phyloP scores from a whole-genome alignment of 1,140 invertebrate species.

The Microplitis demolitor region DNA sequence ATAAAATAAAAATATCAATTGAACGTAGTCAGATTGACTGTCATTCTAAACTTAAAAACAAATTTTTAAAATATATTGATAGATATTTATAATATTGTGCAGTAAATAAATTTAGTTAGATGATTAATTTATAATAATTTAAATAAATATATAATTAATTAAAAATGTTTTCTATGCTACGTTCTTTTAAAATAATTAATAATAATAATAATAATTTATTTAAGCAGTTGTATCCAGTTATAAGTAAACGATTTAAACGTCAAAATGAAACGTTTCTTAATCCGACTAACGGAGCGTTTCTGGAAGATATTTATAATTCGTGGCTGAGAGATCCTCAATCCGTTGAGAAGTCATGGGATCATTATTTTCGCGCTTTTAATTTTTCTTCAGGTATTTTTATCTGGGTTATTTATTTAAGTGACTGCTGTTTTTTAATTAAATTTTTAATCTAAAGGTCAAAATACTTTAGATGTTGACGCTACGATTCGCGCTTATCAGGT shows the following conservation, averaged over 20 bases:
- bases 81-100: too few relatives aligned
- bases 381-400: neutral
- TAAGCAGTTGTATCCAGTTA: neutral
- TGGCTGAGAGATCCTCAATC: slow-evolving; percentile 41
- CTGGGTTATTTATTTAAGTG: too few relatives aligned
- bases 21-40: too few relatives aligned
- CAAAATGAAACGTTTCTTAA: slow-evolving; percentile 28
- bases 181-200: too few relatives aligned
- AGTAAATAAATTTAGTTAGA: too few relatives aligned
- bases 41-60: too few relatives aligned
- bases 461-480: slow-evolving; percentile 38
- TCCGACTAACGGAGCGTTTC: slow-evolving; percentile 39
- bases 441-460: neutral
- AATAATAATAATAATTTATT: neutral
- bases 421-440: too few relatives aligned
- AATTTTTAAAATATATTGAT: too few relatives aligned
- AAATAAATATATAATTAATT: too few relatives aligned
- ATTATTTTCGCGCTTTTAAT: slow-evolving; percentile 50
- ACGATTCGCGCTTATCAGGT: slow-evolving; percentile 49
- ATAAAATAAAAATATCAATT: neutral
- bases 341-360: slow-evolving; percentile 53
- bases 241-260: neutral
- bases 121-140: too few relatives aligned
- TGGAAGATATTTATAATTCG: slow-evolving; percentile 40
- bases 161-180: too few relatives aligned